These are phyloP conservation scores for Parazoanthus atlanticus DNA, from an alignment of 92 coral and sea anemone genomes.

Conservation along the genomic window DNA sequence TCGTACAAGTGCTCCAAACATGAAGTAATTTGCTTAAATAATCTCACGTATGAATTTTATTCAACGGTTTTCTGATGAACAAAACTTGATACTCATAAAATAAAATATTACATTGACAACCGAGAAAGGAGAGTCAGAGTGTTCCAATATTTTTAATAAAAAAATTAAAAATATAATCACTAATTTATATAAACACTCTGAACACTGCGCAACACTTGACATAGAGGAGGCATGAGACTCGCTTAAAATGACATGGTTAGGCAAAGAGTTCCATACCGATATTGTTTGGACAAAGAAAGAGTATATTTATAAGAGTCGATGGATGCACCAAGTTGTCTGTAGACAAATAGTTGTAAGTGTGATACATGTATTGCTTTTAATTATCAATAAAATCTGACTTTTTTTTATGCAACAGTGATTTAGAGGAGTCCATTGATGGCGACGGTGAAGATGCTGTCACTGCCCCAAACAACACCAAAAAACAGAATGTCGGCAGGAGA, in stretches of 20 bases:
- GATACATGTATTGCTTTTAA: not conserved
- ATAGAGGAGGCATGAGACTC: conserved; percentile 21
- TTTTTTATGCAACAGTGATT: conserved; percentile 24
- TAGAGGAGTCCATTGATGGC: conserved; percentile 19
- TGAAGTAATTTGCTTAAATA: conserved; percentile 15
- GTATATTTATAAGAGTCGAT: conserved; percentile 16
- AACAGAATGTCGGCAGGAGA: conserved; percentile 46
- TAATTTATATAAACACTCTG: conserved; percentile 19
- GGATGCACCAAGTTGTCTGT: conserved; percentile 20
- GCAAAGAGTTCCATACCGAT: conserved; percentile 22
- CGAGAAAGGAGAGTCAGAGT: conserved; percentile 26
- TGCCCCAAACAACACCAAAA: conserved; percentile 12
- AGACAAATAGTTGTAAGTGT: not conserved
- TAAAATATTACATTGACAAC: conserved; percentile 19
- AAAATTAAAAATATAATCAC: conserved; percentile 15
- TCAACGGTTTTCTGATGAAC: conserved; percentile 20
- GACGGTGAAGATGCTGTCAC: conserved; percentile 24
- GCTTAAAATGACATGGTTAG: conserved; percentile 21
- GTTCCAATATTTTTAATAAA: conserved; percentile 9
- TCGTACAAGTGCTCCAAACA: conserved; percentile 21
- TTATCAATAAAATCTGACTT: conserved; percentile 4
- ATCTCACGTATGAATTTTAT: conserved; percentile 16
- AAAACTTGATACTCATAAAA: conserved; percentile 21
- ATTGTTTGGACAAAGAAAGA: conserved; percentile 25
- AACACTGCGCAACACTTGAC: conserved; percentile 18